Percentiles rank a stretch among this genome's conserved stretches.
phyloP scores from a whole-genome alignment of 2,113 vertebrate species.

The Chaetorhynchus papuensis region DNA sequence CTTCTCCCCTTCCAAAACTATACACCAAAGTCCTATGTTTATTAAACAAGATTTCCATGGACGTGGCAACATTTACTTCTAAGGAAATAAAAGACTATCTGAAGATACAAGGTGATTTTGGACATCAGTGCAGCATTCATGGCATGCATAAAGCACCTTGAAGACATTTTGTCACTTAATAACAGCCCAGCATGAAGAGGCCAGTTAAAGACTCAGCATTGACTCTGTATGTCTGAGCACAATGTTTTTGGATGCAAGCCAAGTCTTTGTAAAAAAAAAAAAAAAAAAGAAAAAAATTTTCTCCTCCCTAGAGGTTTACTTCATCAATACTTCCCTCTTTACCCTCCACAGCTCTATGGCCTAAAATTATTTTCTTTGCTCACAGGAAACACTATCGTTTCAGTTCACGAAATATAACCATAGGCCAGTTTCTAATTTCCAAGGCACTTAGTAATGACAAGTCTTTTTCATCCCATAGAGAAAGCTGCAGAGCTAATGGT shows the following conservation, averaged over 20 bases:
- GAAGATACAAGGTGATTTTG: neutral
- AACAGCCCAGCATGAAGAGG: neutral
- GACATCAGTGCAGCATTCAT: neutral
- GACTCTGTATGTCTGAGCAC: neutral
- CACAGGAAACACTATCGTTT: neutral
- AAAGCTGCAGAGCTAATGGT: neutral
- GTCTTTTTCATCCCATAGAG: neutral
- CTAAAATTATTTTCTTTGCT: neutral
- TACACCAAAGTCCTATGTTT: rapidly evolving
- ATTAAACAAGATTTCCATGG: neutral
- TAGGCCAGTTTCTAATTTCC: neutral
- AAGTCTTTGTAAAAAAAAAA: neutral
- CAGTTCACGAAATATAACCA: neutral
- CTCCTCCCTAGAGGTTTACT: neutral
- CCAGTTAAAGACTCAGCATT: neutral
- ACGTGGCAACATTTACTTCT: neutral
- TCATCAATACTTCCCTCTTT: neutral
- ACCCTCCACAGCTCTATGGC: neutral
- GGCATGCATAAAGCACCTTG: neutral
- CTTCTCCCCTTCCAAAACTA: neutral
- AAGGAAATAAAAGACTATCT: neutral
- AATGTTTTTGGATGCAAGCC: neutral
- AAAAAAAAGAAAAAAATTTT: neutral
- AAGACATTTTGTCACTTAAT: neutral
- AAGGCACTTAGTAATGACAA: neutral